phyloP scores from a whole-genome alignment of 2,888 invertebrate species.

The Drosophila nr. fundita region DNA sequence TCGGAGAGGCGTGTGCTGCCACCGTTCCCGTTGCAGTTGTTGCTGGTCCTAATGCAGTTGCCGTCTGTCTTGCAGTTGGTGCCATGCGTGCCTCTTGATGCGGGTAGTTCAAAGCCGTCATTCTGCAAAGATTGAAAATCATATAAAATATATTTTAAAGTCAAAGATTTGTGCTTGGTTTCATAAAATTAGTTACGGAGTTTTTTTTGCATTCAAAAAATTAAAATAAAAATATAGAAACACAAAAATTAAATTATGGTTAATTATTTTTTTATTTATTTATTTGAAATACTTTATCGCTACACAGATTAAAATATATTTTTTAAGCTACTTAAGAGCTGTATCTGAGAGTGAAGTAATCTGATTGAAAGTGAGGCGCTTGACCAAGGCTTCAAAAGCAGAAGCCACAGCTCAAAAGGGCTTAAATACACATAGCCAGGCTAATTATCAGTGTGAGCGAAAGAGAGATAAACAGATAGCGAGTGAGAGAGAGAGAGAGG shows the following conservation, averaged over 20 bases:
- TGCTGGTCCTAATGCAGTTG: conserved; percentile 56
- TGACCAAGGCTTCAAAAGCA: not conserved
- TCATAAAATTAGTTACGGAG: not conserved
- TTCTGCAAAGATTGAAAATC: conserved; percentile 61
- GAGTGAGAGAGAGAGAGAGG: not conserved
- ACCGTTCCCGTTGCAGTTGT: conserved; percentile 43
- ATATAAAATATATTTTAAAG: not conserved
- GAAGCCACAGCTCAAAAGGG: conserved; percentile 5
- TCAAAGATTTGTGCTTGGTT: not conserved
- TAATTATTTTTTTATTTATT: not conserved
- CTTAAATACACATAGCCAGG: conserved; percentile 7
- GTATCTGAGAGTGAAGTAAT: not conserved
- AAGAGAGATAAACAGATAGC: not conserved
- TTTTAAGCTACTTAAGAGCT: not conserved
- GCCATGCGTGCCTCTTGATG: conserved; percentile 62
- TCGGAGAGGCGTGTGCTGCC: conserved; percentile 21
- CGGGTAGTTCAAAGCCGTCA: conserved; percentile 73
- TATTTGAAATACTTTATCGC: not conserved
- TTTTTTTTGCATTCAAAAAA: not conserved
- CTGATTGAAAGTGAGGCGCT: not conserved
- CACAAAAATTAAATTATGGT: not conserved
- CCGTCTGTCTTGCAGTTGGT: conserved; percentile 57
- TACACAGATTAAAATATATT: not conserved
- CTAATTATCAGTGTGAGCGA: conserved; percentile 43
- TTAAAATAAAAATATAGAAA: not conserved